Evolutionary conservation across 2,113 vertebrate species (phyloP).

Genomic region (Onychostoma macrolepis): DNA sequence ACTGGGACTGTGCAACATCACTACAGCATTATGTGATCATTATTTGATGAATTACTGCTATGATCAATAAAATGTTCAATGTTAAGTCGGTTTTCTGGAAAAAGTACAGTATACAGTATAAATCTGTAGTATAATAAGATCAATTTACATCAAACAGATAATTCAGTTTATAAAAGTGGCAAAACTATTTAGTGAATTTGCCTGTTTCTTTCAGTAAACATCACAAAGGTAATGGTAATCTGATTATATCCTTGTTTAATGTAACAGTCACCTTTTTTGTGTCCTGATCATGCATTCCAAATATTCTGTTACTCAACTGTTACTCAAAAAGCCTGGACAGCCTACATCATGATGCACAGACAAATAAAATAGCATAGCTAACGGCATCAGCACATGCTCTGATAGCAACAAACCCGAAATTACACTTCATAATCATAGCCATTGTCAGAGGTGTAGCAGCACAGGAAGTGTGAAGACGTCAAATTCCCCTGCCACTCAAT

Average conservation of each 20-base stretch:
- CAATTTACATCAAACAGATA: not conserved
- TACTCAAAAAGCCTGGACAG: not conserved
- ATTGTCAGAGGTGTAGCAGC: conserved; percentile 22
- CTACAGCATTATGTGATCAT: not conserved
- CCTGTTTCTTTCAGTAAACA: not conserved
- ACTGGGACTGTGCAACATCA: not conserved
- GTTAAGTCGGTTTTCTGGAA: not conserved
- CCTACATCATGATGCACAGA: not conserved
- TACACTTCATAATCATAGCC: conserved; percentile 26
- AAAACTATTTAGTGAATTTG: not conserved
- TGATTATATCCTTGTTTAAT: not conserved
- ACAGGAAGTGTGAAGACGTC: conserved; percentile 31
- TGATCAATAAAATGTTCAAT: not conserved
- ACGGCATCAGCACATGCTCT: not conserved
- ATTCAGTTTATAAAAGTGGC: not conserved
- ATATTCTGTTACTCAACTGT: not conserved
- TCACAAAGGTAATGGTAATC: not conserved
- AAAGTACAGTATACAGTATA: not conserved
- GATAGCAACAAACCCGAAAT: conserved; percentile 6
- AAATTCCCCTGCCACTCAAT: conserved; percentile 43
- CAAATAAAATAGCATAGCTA: not conserved
- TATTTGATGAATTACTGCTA: not conserved
- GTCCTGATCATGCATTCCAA: not conserved
- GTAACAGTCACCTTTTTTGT: not conserved
- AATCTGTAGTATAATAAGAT: not conserved